These are phyloP conservation scores for Pomacea canaliculata DNA, from an alignment of 2,888 invertebrate species.

Conservation along the genomic window DNA sequence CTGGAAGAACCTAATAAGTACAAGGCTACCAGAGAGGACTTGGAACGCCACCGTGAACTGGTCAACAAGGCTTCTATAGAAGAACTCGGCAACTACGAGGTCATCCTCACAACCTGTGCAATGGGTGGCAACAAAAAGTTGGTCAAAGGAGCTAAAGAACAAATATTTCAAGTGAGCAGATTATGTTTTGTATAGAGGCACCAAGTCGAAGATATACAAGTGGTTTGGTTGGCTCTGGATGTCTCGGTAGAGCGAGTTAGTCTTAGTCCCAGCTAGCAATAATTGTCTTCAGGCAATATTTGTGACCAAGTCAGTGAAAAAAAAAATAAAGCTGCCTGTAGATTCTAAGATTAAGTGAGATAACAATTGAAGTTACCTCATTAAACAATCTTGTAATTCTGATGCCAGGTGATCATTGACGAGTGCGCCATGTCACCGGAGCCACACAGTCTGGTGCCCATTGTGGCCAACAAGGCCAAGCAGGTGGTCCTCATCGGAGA, in stretches of 20 bases:
- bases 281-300: too few species aligned
- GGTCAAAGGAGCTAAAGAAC: background rate
- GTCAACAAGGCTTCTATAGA: slow-evolving; percentile 36
- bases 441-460: slow-evolving; percentile 57
- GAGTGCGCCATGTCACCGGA: slow-evolving; percentile 64
- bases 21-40: slow-evolving; percentile 29
- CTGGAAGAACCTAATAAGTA: background rate
- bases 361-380: too few species aligned
- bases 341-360: too few species aligned
- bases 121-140: slow-evolving; percentile 35
- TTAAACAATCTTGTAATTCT: too few species aligned
- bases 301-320: too few species aligned
- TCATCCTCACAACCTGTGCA: slow-evolving; percentile 51
- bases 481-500: slow-evolving; percentile 63
- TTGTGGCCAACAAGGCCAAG: slow-evolving; percentile 43
- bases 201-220: too few species aligned
- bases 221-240: too few species aligned
- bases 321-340: too few species aligned
- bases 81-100: slow-evolving; percentile 41
- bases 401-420: slow-evolving; percentile 57
- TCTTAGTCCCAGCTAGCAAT: too few species aligned
- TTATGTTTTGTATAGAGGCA: too few species aligned
- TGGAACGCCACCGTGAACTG: slow-evolving; percentile 35
- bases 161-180: background rate
- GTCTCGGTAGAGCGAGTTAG: too few species aligned